A percentile compares a stretch with the other conserved stretches of the same genome.
Evolutionary conservation across 2,113 vertebrate genomes (phyloP).

Genomic region (Tichodroma muraria): DNA sequence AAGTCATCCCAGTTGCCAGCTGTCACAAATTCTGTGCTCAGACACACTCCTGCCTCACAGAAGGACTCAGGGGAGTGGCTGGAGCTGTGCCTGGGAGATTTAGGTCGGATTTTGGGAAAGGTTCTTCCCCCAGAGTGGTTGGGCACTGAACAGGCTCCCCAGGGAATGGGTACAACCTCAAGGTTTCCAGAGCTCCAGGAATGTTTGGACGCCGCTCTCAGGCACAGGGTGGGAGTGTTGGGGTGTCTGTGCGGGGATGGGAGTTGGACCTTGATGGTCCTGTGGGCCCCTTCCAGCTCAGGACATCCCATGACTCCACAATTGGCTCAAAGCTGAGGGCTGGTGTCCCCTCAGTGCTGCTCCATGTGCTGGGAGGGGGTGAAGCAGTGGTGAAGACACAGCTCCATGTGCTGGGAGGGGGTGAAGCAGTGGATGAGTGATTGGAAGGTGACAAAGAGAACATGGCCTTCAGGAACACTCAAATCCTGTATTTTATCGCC

Average conservation of each 20-base stretch:
- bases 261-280: not conserved
- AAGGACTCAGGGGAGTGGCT: rapidly evolving
- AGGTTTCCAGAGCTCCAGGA: not conserved
- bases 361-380: not conserved
- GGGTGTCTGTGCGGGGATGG: not conserved
- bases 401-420: not conserved
- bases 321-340: not conserved
- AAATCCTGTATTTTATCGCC: not conserved
- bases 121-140: not conserved
- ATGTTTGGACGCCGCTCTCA: rapidly evolving
- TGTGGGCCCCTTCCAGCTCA: not conserved
- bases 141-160: not conserved
- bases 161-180: rapidly evolving
- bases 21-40: not conserved
- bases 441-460: not conserved
- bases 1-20: rapidly evolving
- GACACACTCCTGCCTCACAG: not conserved
- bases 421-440: not conserved
- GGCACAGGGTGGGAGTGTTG: not conserved
- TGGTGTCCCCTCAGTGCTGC: not conserved
- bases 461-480: not conserved
- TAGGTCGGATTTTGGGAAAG: not conserved
- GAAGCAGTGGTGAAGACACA: rapidly evolving
- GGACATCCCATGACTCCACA: not conserved
- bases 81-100: not conserved